Evolutionary conservation across 2,797 vertebrate species (phyloP), one percentile per base, ranked within the genome.

Genomic region (Sebastes aleutianus): DNA sequence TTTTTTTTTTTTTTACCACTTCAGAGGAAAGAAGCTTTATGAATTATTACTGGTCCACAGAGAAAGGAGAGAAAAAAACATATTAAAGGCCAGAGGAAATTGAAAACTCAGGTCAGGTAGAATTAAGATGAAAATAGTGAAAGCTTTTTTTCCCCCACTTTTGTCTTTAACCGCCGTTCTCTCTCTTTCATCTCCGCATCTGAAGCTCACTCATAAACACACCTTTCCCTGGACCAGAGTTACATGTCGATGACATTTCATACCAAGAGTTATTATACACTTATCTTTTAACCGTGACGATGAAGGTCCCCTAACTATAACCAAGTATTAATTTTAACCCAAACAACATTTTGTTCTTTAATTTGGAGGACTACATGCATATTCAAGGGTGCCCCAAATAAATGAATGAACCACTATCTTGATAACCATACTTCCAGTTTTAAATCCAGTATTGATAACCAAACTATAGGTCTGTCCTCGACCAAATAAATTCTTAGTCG

Each of bases 61-160:
- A 82, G 53, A 68, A 56, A 26, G 47, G n/a, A 62, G 59, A 24
- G 6, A 39, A 47, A 47, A 57, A 64, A 24, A 64, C 3, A 24
- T 11, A 63, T 71, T 72, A 73, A 78, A 83, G 85, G 83, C 91
- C 76, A 87, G 76, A n/a, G 59, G 75, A 87, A 91, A 88, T 89
- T 10, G 72, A 76, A 70, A 83, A 85, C 65, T 79, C 56, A 26
- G 79, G 86, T 94, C 80, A 88, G 78, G 78, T 76, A 73, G 77
- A 90, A 86, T 53, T 70, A 76, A 88, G 53, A 69, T 77, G 66
- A 56, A 82, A 79, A 83, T 34, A 61, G 58, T 53, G 65, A 82
- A 85, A 69, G 59, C n/a, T 58, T 87, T 80, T 78, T 63, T 78
- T 64, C n/a, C 5, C 81, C 81, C 18, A 4, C 47, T 70, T 76